Percentiles rank a stretch among this genome's conserved stretches.
These are phyloP conservation scores for Trichomycterus rosablanca DNA, from an alignment of 2,113 vertebrate genomes.

Conservation along the genomic window DNA sequence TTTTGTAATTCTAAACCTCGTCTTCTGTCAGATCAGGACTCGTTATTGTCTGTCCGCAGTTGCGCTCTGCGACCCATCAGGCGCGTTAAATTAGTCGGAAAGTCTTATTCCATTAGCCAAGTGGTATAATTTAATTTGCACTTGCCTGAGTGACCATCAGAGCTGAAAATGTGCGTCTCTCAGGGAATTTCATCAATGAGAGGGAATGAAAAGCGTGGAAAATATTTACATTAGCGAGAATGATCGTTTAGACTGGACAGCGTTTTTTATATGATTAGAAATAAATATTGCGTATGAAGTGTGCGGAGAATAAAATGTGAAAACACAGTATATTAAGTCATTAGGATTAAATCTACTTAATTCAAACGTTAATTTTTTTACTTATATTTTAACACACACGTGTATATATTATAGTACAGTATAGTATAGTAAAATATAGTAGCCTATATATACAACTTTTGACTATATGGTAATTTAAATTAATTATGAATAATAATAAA, in stretches of 20 bases:
- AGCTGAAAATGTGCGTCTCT: conserved; percentile 29
- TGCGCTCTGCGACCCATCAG: conserved; percentile 12
- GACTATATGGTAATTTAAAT: too few relatives aligned
- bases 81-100: conserved; percentile 35
- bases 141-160: conserved; percentile 37
- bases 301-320: too few relatives aligned
- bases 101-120: conserved; percentile 34
- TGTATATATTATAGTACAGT: too few relatives aligned
- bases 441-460: too few relatives aligned
- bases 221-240: not conserved
- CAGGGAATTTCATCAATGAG: conserved; percentile 19
- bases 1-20: not conserved
- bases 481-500: too few relatives aligned
- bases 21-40: not conserved
- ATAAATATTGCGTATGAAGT: too few relatives aligned
- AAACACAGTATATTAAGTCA: too few relatives aligned
- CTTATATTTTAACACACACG: too few relatives aligned
- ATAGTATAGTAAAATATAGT: too few relatives aligned
- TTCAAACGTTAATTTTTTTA: too few relatives aligned
- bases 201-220: conserved; percentile 12
- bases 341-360: not conserved
- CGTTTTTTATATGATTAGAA: too few relatives aligned
- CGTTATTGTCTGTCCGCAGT: conserved; percentile 16
- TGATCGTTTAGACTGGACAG: not conserved
- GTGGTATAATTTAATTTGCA: conserved; percentile 43